Base-by-base conservation (phyloP, 2,888 invertebrate genomes). In the Drosophila bunnanda region DNA sequence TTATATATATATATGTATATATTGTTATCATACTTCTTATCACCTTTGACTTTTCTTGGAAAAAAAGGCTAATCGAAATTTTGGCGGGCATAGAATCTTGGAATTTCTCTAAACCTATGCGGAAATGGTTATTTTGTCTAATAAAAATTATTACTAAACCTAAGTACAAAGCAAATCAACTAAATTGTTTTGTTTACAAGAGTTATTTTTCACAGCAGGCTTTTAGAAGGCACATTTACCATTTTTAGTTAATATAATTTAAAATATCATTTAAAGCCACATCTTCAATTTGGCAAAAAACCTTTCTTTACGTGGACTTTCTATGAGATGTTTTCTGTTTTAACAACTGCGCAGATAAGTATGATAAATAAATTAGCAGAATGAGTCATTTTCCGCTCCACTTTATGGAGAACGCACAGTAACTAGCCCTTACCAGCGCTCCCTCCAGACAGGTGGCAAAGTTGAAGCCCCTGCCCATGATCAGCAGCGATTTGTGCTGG, bases 401-500 rank as follows among this genome's bases (percentile, higher is more conserved):
- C 32, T 50, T 32, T 15, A 9, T 9, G 20, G 17, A 4, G 3
- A 13, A 13, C 0, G 17, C 12, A 43, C 0, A 6, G 9, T 39
- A 1, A n/a, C 17, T 12, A 13, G 4, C 30, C 32, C 36, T 65
- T 65, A 65, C 64, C 3, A 98, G 93, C 25, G 97, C 97, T 62
- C 99, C 99, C 93, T 99, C 99, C 89, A 99, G 94, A 91, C 99
- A 99, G 3, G 99, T 99, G 34, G 99, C 98, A 89, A 97, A 99
- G 92, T 99, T 99, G 92, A 97, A 99, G 52, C 99, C 99, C 72
- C 99, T 95, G 54, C 99, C 99, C 99, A 99, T 99, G 72, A 99
- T 98, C 46, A 99, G 94, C 68, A 99, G 93, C 0, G 98, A 98
- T 90, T 98, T 97, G 91, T 99, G 99, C 97, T 96, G 95, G 93